A percentile compares a stretch with the other conserved stretches of the same genome.
Evolutionary conservation across 2,888 invertebrate species (phyloP).

Genomic region (Plebejus argus): DNA sequence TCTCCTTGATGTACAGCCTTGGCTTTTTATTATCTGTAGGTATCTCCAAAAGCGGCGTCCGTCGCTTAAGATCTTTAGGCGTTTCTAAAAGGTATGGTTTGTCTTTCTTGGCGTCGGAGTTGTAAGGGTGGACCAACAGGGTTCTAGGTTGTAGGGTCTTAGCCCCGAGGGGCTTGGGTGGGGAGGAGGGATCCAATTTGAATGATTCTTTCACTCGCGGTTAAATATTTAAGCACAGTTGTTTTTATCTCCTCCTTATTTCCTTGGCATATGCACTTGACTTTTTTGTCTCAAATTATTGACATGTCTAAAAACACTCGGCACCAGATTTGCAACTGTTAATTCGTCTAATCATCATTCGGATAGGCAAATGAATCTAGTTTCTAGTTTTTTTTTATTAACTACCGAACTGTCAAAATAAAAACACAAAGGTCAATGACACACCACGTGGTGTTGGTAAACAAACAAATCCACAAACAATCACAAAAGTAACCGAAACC

Average conservation of each 20-base stretch:
- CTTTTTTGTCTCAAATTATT: not conserved
- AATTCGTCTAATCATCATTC: not conserved
- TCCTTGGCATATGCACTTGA: not conserved
- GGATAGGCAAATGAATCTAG: not conserved
- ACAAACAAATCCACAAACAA: slow-evolving; percentile 47
- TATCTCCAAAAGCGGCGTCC: slow-evolving; percentile 61
- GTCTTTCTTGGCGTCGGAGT: slow-evolving; percentile 33
- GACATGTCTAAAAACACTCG: not conserved
- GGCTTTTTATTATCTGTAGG: slow-evolving; percentile 64
- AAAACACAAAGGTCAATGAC: slow-evolving; percentile 41
- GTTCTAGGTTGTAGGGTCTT: slow-evolving; percentile 60
- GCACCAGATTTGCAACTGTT: not conserved
- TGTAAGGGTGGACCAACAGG: slow-evolving; percentile 61
- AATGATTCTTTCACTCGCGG: slow-evolving; percentile 45
- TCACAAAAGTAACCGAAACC: not conserved
- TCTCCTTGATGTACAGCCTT: slow-evolving; percentile 50
- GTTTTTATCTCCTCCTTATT: not conserved
- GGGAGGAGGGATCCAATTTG: slow-evolving; percentile 69
- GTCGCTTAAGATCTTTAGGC: slow-evolving; percentile 65
- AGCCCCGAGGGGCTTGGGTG: slow-evolving; percentile 63
- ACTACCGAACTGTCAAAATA: slow-evolving; percentile 18
- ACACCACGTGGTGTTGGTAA: slow-evolving; percentile 55
- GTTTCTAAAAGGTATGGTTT: slow-evolving; percentile 65
- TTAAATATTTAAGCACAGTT: slow-evolving; percentile 20
- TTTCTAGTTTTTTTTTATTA: not conserved